These are phyloP conservation scores for Bicyclus anynana DNA, from an alignment of 1,140 invertebrate species.

Conservation along the genomic window DNA sequence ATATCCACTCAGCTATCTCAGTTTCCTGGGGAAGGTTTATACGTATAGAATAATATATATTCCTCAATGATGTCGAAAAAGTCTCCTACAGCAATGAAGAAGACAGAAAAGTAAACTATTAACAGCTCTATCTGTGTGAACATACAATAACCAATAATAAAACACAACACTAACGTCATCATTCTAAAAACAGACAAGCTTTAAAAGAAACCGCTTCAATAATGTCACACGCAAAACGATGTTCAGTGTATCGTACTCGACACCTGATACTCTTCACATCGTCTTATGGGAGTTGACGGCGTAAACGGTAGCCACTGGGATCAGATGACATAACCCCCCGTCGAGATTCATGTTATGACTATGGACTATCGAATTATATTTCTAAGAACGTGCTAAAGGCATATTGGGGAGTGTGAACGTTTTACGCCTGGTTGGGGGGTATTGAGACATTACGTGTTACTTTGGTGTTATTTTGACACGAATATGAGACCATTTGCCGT, in stretches of 20 bases:
- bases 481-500: constrained; percentile 3
- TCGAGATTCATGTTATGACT: constrained; percentile 27
- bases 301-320: constrained; percentile 61
- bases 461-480: constrained; percentile 10
- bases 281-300: constrained; percentile 44
- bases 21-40: too few relatives aligned
- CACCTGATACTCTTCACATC: constrained; percentile 44
- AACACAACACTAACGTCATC: too few relatives aligned
- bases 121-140: too few relatives aligned
- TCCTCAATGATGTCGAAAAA: too few relatives aligned
- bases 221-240: constrained; percentile 36
- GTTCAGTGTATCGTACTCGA: constrained; percentile 58
- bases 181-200: background rate
- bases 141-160: too few relatives aligned
- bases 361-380: constrained; percentile 21
- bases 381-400: constrained; percentile 22
- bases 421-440: constrained; percentile 18
- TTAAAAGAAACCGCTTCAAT: background rate
- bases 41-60: too few relatives aligned
- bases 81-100: too few relatives aligned
- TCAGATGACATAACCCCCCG: constrained; percentile 60
- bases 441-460: background rate
- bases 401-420: constrained; percentile 24
- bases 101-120: too few relatives aligned
- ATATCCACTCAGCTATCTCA: too few relatives aligned